These are phyloP conservation scores for Chironomus riparius DNA, from an alignment of 2,888 invertebrate genomes.

Conservation along the genomic window DNA sequence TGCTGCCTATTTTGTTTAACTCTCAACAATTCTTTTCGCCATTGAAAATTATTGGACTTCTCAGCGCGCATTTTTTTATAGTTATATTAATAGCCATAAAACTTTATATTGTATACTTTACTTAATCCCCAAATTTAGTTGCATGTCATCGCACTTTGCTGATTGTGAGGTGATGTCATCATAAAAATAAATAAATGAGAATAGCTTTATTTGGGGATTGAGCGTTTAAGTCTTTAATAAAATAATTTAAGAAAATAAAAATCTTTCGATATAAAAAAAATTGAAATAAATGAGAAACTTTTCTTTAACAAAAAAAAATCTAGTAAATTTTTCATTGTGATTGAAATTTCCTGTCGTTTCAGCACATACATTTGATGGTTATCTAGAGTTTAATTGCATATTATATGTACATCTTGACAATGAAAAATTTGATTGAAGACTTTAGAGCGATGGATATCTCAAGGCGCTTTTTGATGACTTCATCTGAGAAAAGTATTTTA, in stretches of 20 bases:
- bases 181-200: neutral
- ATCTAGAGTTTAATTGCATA: no score
- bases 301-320: neutral
- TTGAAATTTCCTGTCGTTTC: neutral
- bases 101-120: neutral
- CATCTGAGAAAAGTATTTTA: no score
- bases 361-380: neutral
- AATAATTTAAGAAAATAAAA: neutral
- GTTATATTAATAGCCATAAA: constrained; percentile 12
- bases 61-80: neutral
- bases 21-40: neutral
- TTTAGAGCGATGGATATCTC: no score
- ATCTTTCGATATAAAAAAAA: neutral
- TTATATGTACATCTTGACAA: no score
- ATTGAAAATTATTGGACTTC: neutral
- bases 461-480: no score
- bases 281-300: neutral
- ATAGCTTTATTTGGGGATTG: constrained; percentile 18
- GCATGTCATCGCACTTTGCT: neutral
- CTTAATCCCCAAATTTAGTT: constrained; percentile 20
- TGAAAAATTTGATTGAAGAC: no score
- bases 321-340: neutral
- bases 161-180: no score
- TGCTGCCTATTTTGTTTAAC: no score
- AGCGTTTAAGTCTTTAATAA: neutral